Conservation (phyloP, 2,888 invertebrate species). For the Candidula unifasciata region DNA sequence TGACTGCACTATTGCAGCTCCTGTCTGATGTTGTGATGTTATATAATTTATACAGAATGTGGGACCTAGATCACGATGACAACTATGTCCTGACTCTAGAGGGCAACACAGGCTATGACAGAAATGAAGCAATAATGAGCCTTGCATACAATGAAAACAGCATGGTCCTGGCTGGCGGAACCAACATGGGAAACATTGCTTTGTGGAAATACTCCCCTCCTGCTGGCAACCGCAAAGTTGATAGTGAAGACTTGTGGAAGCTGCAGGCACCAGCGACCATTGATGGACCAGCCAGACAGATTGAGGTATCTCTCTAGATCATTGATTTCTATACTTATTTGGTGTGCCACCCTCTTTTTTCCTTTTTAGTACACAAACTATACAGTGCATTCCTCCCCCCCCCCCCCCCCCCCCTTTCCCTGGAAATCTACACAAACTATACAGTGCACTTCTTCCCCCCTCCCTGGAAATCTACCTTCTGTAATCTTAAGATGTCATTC, state of each 20-base stretch:
- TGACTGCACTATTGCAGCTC: no score
- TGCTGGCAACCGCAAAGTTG: slow-evolving; percentile 77
- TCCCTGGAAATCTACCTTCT: no score
- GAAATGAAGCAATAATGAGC: slow-evolving; percentile 77
- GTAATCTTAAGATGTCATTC: no score
- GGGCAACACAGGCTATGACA: slow-evolving; percentile 79
- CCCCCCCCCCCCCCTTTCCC: no score
- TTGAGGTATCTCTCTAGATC: slow-evolving; percentile 78
- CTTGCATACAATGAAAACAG: slow-evolving; percentile 76
- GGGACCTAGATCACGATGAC: slow-evolving; percentile 96
- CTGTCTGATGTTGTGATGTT: no score
- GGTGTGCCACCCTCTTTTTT: not conserved
- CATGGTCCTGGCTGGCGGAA: slow-evolving; percentile 90
- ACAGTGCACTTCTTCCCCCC: no score
- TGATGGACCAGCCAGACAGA: slow-evolving; percentile 77
- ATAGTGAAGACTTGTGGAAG: slow-evolving; percentile 89
- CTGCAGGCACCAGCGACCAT: slow-evolving; percentile 83
- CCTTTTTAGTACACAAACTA: no score
- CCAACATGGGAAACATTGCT: slow-evolving; percentile 91
- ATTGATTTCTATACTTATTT: slow-evolving; percentile 7
- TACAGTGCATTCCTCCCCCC: no score
- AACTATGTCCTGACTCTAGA: slow-evolving; percentile 86
- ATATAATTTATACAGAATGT: slow-evolving; percentile 82
- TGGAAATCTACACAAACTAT: no score
- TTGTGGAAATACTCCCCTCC: slow-evolving; percentile 84